These are phyloP conservation scores for Actenoides hombroni DNA, from an alignment of 2,113 vertebrate species.

Conservation along the genomic window DNA sequence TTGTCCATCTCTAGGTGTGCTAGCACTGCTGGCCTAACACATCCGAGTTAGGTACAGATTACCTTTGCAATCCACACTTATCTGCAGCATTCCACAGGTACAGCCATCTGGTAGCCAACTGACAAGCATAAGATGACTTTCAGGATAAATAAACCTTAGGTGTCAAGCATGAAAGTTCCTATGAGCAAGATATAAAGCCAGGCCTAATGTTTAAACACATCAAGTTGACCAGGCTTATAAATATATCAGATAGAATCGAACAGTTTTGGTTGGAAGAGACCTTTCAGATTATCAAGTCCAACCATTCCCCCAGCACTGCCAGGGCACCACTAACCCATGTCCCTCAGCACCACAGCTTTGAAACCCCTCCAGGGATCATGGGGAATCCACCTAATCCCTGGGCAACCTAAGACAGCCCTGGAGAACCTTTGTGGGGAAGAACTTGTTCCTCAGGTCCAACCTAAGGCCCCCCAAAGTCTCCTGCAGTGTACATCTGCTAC, in stretches of 20 bases:
- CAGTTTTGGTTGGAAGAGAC: background rate
- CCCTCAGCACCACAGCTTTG: background rate
- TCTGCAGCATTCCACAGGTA: background rate
- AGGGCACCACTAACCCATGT: background rate
- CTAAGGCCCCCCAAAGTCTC: background rate
- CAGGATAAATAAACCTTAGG: accelerated
- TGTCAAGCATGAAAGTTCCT: background rate
- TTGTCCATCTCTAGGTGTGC: background rate
- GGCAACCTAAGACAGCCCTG: background rate
- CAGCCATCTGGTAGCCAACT: accelerated
- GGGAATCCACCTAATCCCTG: background rate
- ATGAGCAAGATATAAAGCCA: accelerated
- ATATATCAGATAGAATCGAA: background rate
- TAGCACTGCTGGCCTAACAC: background rate
- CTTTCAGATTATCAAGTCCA: background rate
- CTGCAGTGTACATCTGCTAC: accelerated
- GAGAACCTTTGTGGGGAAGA: background rate
- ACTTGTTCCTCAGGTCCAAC: background rate
- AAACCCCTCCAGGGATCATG: background rate
- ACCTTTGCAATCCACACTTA: background rate
- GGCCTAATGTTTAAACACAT: background rate
- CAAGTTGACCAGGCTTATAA: background rate
- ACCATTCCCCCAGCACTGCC: background rate
- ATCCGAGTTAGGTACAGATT: accelerated
- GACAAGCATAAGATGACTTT: background rate